Base-by-base conservation (phyloP, 2,888 invertebrate species). In the Sarcophaga subvicina region DNA sequence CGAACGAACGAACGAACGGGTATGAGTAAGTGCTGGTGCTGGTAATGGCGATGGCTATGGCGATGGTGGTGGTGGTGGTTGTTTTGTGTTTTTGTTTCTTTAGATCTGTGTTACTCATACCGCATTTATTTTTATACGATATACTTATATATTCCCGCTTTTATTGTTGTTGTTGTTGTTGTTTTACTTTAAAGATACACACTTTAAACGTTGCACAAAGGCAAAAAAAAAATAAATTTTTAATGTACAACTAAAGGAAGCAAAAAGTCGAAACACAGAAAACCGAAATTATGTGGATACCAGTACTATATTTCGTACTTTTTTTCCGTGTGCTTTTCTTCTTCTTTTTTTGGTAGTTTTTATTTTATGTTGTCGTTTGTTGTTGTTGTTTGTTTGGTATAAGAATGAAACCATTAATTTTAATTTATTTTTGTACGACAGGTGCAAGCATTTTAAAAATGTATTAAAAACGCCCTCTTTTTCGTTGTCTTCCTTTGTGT, bases 351-450 rank as follows among this genome's bases (percentile, higher is more conserved):
- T 67, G 60, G 37, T 67, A 64, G 62, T 47, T 37, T 70, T 14
- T 67, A 27, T 49, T 66, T 47, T 73, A 17, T 22, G 4, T 69
- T 62, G 37, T 45, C 45, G 45, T 71, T 77, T 71, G 62, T n/a
- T 47, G 45, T 63, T 75, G 37, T 60, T 49, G 60, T 22, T 73
- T 22, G 37, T 37, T 37, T 37, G 8, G 37, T 37, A 37, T 17
- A 49, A 22, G 62, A 72, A 62, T 62, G 60, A 81, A 85, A 81
- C 73, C 73, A 81, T 81, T 81, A 85, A 85, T 81, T 85, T 85
- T 69, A 81, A 75, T 75, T 73, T 85, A 76, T 71, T 81, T 81
- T 71, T 66, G 12, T 22, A 63, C 63, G 85, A 73, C 85, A 85
- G 85, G 85, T 85, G 85, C 69, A 85, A 78, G 69, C 69, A 81